Percentiles rank a stretch among this genome's conserved stretches.
Conservation (phyloP, 2,113 vertebrate species). For the Nicator chloris region DNA sequence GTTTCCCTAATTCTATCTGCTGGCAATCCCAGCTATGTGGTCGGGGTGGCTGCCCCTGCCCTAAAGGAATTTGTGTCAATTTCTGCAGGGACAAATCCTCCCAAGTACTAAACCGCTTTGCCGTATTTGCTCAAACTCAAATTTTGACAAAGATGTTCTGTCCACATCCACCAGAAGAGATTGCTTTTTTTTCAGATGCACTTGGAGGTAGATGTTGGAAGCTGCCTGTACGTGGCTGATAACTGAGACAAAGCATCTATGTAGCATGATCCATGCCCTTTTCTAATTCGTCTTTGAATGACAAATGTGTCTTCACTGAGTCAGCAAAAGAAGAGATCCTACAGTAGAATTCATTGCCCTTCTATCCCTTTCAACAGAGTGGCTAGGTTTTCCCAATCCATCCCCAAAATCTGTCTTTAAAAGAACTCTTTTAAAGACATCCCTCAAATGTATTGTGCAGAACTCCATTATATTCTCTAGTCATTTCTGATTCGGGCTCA, state of each 20-base stretch:
- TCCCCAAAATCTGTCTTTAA: not conserved
- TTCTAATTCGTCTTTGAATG: slow-evolving; percentile 71
- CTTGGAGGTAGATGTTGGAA: slow-evolving; percentile 53
- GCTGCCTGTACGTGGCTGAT: slow-evolving; percentile 68
- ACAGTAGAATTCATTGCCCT: slow-evolving; percentile 10
- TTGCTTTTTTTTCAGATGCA: slow-evolving; percentile 44
- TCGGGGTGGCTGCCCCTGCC: slow-evolving; percentile 33
- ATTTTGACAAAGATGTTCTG: slow-evolving; percentile 60
- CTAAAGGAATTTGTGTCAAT: slow-evolving; percentile 67
- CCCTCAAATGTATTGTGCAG: not conserved
- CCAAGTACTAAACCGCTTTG: slow-evolving; percentile 46
- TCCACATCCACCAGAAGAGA: slow-evolving; percentile 46
- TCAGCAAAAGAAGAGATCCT: slow-evolving; percentile 58
- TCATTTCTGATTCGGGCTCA: not conserved
- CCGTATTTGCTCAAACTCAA: slow-evolving; percentile 60
- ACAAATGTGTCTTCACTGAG: slow-evolving; percentile 64
- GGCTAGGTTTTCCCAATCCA: not conserved
- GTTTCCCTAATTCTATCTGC: slow-evolving; percentile 63
- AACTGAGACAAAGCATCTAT: slow-evolving; percentile 42
- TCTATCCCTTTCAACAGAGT: not conserved
- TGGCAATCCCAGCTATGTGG: slow-evolving; percentile 25
- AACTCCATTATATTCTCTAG: not conserved
- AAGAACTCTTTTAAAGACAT: not conserved
- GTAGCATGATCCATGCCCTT: slow-evolving; percentile 36
- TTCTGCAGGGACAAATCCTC: slow-evolving; percentile 65